These are phyloP conservation scores for Drosophila pandora DNA, from an alignment of 1,140 invertebrate species.

Conservation along the genomic window DNA sequence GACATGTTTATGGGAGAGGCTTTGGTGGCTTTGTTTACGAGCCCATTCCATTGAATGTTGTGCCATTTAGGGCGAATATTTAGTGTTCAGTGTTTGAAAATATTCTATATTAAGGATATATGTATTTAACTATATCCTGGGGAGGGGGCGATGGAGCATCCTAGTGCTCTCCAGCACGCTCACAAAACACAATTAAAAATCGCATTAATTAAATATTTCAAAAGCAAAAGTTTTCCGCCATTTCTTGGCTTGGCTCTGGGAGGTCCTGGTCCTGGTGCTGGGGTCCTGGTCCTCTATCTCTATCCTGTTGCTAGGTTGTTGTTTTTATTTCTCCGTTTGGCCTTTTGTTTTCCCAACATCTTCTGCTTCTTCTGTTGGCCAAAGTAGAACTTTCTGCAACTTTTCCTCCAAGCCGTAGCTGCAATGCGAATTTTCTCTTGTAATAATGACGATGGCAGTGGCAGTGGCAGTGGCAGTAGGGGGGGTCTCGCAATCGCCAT, in stretches of 20 bases:
- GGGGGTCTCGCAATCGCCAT: constrained; percentile 65
- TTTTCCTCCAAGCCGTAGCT: constrained; percentile 47
- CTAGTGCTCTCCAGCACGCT: background rate
- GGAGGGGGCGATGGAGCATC: background rate
- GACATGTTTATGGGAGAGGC: constrained; percentile 45
- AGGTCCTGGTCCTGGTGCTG: constrained; percentile 38
- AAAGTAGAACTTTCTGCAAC: constrained; percentile 66
- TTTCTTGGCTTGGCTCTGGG: constrained; percentile 67
- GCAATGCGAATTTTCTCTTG: constrained; percentile 71
- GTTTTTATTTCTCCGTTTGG: constrained; percentile 29
- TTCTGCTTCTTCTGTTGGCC: constrained; percentile 21
- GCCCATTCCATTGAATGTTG: constrained; percentile 58
- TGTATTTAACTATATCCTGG: no score
- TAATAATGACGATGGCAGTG: constrained; percentile 51
- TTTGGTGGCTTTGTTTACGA: constrained; percentile 43
- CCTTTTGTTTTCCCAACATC: constrained; percentile 64
- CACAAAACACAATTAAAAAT: constrained; percentile 74
- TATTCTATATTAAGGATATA: no score
- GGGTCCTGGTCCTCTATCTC: background rate
- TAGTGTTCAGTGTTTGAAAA: no score
- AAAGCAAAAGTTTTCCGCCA: constrained; percentile 74
- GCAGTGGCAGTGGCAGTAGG: no score
- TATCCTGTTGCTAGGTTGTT: constrained; percentile 7
- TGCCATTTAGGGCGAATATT: constrained; percentile 37
- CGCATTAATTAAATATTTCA: constrained; percentile 81